Conservation (phyloP, 2,797 vertebrate genomes). For the Cichlasoma orientale region DNA sequence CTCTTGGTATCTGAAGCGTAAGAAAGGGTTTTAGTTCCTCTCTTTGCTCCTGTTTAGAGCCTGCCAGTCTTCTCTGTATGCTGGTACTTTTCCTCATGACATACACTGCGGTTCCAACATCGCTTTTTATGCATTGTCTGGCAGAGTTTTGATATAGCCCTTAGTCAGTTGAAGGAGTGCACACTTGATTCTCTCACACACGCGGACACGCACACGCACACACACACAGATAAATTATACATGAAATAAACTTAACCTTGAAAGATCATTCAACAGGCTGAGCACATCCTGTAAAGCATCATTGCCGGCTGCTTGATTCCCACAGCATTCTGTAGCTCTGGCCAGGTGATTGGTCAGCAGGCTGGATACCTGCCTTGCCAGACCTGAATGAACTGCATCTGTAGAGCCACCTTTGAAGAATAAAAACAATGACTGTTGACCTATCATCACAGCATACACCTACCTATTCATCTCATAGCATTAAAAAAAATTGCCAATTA, state of each 20-base stretch:
- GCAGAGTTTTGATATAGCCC: no score
- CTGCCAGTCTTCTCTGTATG: no score
- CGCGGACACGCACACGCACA: not conserved
- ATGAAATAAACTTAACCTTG: slow-evolving; percentile 81
- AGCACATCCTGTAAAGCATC: slow-evolving; percentile 97
- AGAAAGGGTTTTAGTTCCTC: slow-evolving; percentile 28
- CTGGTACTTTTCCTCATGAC: no score
- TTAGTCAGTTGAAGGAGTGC: no score
- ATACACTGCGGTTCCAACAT: no score
- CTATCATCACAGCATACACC: not conserved
- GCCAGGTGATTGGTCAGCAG: slow-evolving; percentile 97
- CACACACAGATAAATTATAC: not conserved
- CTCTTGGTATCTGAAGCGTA: slow-evolving; percentile 20
- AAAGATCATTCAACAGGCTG: slow-evolving; percentile 96
- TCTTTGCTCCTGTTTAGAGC: not conserved
- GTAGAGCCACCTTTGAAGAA: slow-evolving; percentile 88
- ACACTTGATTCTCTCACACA: no score
- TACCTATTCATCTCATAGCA: not conserved
- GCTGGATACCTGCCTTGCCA: slow-evolving; percentile 97
- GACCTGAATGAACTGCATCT: slow-evolving; percentile 95
- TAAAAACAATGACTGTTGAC: not conserved
- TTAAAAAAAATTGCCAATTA: not conserved
- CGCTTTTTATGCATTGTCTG: no score
- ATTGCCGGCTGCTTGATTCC: slow-evolving; percentile 97
- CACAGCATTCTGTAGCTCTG: slow-evolving; percentile 95